Base-by-base conservation (phyloP, 2,888 invertebrate genomes). In the Cybosia mesomella region DNA sequence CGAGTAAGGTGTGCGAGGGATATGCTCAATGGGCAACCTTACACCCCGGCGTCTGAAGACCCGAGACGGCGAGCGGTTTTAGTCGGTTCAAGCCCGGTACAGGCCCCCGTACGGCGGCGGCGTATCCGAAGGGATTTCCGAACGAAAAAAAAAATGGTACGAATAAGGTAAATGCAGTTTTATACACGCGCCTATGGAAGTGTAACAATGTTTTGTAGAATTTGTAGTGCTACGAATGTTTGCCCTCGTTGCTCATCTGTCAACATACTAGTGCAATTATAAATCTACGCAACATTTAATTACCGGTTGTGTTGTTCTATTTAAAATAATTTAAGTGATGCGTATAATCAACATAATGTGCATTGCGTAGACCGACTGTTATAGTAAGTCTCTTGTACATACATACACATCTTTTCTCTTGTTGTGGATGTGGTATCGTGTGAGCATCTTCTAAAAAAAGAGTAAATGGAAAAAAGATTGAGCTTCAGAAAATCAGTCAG, bases 241-340 rank as follows among this genome's bases (percentile, higher is more conserved):
- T 34, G 57, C 57, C 54, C 63, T 59, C 39, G 22, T 53, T 54
- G 43, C 54, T 22, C 21, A 53, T 61, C 55, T 67, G 64, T 65
- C 61, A 43, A 67, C 67, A 65, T n/a, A 61, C 8, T 10, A 22
- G n/a, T 59, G 49, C 57, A 70, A 69, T 70, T 67, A 65, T 18
- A 10, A n/a, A 67, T 76, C 63, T 55, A 53, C 36, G 68, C 55
- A 72, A 73, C 63, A 18, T 21, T 53, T 66, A 74, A 75, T 73
- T 68, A 43, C 53, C 32, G 49, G 49, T 54, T 36, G 62, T 49
- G 39, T 36, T 58, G 64, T 70, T 59, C 67, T 65, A 61, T 64
- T 70, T 72, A 53, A 68, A 68, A 49, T 34, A 24, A 57, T 66
- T 68, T 66, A 64, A 58, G 59, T 58, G 70, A 69, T 66, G 66